Evolutionary conservation across 2,888 invertebrate genomes (phyloP).

Genomic region (Aquatica leii): DNA sequence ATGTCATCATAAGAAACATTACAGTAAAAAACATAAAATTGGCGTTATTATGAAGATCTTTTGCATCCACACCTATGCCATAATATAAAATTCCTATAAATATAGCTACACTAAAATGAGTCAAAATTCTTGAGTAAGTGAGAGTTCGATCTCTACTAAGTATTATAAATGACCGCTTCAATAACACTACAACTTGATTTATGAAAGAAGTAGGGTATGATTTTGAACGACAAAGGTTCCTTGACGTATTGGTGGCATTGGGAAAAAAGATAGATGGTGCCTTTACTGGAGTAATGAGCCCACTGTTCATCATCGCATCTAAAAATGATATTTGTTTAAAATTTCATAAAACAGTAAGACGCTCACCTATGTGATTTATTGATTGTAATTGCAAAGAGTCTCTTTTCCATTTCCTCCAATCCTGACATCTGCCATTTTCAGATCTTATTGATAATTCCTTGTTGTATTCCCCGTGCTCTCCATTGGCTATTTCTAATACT

Average conservation of each 20-base stretch:
- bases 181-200: slow-evolving; percentile 67
- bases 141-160: slow-evolving; percentile 77
- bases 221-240: slow-evolving; percentile 44
- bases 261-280: slow-evolving; percentile 57
- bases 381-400: slow-evolving; percentile 57
- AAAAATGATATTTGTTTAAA: slow-evolving; percentile 39
- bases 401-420: slow-evolving; percentile 63
- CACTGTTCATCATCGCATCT: slow-evolving; percentile 64
- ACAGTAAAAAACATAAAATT: slow-evolving; percentile 90
- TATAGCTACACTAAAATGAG: slow-evolving; percentile 82
- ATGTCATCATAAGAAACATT: slow-evolving; percentile 94
- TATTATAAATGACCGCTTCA: slow-evolving; percentile 70
- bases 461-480: slow-evolving; percentile 71
- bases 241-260: slow-evolving; percentile 31
- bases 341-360: neutral
- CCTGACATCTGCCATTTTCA: slow-evolving; percentile 67
- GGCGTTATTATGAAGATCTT: slow-evolving; percentile 83
- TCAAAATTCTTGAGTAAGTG: slow-evolving; percentile 77
- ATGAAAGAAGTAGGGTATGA: slow-evolving; percentile 67
- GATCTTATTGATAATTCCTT: slow-evolving; percentile 67
- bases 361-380: slow-evolving; percentile 58
- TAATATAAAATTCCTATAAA: slow-evolving; percentile 85
- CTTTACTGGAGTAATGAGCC: slow-evolving; percentile 64
- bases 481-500: slow-evolving; percentile 84
- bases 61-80: slow-evolving; percentile 87